Percentiles rank a stretch among this genome's conserved stretches.
phyloP scores from a whole-genome alignment of 2,797 vertebrate species.

The Pelobates cultripes region DNA sequence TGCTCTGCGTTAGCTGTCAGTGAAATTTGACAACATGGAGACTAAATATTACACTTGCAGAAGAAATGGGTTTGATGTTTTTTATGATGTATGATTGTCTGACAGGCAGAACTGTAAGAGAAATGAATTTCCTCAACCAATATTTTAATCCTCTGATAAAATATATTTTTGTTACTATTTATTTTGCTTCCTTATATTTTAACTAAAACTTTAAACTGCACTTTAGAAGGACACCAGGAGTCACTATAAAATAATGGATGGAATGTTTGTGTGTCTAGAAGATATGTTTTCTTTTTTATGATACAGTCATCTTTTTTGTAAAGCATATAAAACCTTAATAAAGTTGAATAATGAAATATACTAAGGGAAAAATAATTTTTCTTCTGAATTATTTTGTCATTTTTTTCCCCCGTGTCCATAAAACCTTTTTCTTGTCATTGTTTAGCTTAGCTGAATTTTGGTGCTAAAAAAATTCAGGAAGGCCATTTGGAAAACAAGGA shows the following conservation, averaged over 20 bases:
- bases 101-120: constrained; percentile 63
- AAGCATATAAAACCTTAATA: no score
- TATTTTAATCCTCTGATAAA: constrained; percentile 69
- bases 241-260: neutral
- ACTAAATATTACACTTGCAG: constrained; percentile 73
- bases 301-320: no score
- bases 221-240: neutral
- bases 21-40: constrained; percentile 74
- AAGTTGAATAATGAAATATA: no score
- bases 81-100: constrained; percentile 69
- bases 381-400: no score
- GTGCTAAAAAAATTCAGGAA: no score
- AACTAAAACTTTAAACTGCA: neutral
- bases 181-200: constrained; percentile 14
- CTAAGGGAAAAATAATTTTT: no score
- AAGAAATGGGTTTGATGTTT: constrained; percentile 73
- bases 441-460: no score
- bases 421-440: no score
- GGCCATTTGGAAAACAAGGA: no score
- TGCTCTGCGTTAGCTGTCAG: constrained; percentile 72
- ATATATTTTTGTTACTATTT: constrained; percentile 41
- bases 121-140: constrained; percentile 66
- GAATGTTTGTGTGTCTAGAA: no score
- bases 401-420: no score
- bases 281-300: neutral